Evolutionary conservation across 2,888 invertebrate species (phyloP), one percentile per base, ranked within the genome.

Genomic region (Ophion obscuratus): DNA sequence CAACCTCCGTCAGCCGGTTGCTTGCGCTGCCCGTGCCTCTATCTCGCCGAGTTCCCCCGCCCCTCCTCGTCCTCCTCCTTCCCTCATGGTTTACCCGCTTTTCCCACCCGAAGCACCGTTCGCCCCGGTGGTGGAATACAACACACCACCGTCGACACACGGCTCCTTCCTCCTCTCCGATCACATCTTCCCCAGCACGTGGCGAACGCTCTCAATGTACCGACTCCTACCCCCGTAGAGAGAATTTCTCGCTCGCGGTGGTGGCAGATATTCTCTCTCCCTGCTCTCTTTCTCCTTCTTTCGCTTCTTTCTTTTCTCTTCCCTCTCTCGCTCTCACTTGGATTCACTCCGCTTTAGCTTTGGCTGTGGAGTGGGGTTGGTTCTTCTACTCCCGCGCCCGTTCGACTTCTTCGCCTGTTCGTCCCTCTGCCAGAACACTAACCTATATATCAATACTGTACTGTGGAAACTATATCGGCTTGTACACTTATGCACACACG

Each of bases 1-100:
- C 74, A 81, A 77, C 67, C 88, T 89, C 84, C 81, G 89, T 91
- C 89, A 81, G 84, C 86, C 85, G 87, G 87, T 87, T 84, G 87
- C 86, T 79, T 85, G 86, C 82, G 7, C 47, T 85, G 78, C 81
- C 80, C 75, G 84, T 81, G 83, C 80, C 87, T 84, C 84, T 87
- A 82, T 80, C 77, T 87, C 85, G 83, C 70, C 84, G 78, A 71
- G 71, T 85, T 85, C 87, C 87, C 75, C 74, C 88, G 87, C 88
- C 89, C 87, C 89, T 89, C 89, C 89, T 92, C 90, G 0, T 40
- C 73, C 91, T 40, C 73, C 91, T 90, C 92, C 91, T 89, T 89
- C 90, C 88, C 87, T 89, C 89, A 90, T 89, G 89, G 88, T 87
- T 86, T 86, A 91, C 89, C 91, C 85, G 86, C 85, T 88, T 89